Evolutionary conservation across 2,797 vertebrate genomes (phyloP).

Genomic region (Euthynnus affinis): DNA sequence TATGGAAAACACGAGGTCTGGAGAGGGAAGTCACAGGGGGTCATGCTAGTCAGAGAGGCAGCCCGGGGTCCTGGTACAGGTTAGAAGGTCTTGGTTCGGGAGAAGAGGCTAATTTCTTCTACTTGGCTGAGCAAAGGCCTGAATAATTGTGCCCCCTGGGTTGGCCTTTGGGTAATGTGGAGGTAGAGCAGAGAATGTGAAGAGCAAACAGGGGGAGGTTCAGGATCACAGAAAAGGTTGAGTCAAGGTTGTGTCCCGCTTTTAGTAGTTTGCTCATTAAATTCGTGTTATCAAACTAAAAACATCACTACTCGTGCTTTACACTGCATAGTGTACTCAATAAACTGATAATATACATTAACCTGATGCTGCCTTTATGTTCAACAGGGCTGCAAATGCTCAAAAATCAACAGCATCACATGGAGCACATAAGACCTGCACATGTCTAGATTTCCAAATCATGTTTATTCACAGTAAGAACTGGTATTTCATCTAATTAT

Average conservation of each 20-base stretch:
- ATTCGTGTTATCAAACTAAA: conserved; percentile 11
- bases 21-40: conserved; percentile 67
- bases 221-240: conserved; percentile 27
- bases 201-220: conserved; percentile 28
- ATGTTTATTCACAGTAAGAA: no score
- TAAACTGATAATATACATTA: not conserved
- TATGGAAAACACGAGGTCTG: conserved; percentile 77
- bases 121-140: conserved; percentile 82
- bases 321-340: not conserved
- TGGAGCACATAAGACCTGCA: not conserved
- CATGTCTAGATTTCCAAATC: not conserved
- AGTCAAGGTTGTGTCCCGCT: conserved; percentile 26
- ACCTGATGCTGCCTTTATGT: not conserved
- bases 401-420: not conserved
- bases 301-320: conserved; percentile 18
- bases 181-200: conserved; percentile 68
- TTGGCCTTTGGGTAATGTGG: conserved; percentile 69
- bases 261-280: conserved; percentile 39
- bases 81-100: conserved; percentile 80
- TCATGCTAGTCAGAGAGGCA: conserved; percentile 72
- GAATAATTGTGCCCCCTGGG: conserved; percentile 85
- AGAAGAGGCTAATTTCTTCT: conserved; percentile 83
- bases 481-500: not conserved
- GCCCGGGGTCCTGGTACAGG: conserved; percentile 78
- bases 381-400: not conserved